These are phyloP conservation scores for Lates calcarifer DNA, from an alignment of 2,113 vertebrate genomes.

Conservation along the genomic window DNA sequence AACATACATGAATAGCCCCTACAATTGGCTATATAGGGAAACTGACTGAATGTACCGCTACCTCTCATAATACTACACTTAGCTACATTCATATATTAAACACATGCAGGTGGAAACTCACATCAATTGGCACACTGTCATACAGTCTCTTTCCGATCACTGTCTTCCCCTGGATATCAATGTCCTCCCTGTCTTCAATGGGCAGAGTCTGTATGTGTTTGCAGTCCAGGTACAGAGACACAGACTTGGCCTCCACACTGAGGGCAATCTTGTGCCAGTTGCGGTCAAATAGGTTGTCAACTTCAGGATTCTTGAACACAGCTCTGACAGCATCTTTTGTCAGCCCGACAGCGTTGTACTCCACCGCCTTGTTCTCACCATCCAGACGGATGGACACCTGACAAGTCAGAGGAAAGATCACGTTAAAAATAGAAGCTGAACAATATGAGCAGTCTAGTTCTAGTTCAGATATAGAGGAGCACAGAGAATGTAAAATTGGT, in stretches of 20 bases:
- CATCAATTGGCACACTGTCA: constrained; percentile 95
- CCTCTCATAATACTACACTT: neutral
- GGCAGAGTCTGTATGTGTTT: constrained; percentile 92
- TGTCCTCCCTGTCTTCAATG: constrained; percentile 94
- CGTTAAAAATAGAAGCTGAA: neutral
- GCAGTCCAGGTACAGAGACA: constrained; percentile 94
- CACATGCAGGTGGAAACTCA: constrained; percentile 80
- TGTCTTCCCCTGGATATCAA: constrained; percentile 95
- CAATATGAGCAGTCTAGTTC: neutral
- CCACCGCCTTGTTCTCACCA: constrained; percentile 92
- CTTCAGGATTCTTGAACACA: constrained; percentile 88
- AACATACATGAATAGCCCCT: too few relatives aligned
- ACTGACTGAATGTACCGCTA: neutral
- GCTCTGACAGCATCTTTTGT: constrained; percentile 91
- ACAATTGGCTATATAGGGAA: too few relatives aligned
- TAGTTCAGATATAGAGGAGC: neutral
- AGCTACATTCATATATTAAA: neutral
- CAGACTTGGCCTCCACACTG: constrained; percentile 89
- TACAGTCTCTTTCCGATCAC: constrained; percentile 97
- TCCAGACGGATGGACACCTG: constrained; percentile 97
- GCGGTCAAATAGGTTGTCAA: constrained; percentile 92
- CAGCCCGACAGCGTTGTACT: constrained; percentile 93
- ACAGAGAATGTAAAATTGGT: neutral
- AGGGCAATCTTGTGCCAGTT: constrained; percentile 97
- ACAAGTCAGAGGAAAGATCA: neutral